Conservation (phyloP, 2,888 invertebrate species). For the Tenthredo notha region DNA sequence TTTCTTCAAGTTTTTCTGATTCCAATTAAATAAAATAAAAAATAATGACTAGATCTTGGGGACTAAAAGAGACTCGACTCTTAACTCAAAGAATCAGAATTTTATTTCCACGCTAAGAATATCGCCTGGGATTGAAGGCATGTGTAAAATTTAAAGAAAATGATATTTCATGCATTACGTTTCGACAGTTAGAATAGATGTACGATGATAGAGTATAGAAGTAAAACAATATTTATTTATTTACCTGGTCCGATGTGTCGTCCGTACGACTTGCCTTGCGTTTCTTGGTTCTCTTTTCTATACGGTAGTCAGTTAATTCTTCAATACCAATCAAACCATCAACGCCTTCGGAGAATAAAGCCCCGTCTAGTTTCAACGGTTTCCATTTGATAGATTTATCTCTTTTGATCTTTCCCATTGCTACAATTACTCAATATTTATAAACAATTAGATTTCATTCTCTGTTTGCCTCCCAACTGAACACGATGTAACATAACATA, state of each 20-base stretch:
- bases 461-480: not conserved
- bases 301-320: slow-evolving; percentile 86
- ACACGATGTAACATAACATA: not conserved
- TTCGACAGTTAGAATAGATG: not conserved
- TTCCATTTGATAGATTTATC: slow-evolving; percentile 82
- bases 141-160: not conserved
- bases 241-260: slow-evolving; percentile 54
- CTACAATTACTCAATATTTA: not conserved
- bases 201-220: not conserved
- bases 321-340: slow-evolving; percentile 89
- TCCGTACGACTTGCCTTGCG: slow-evolving; percentile 55
- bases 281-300: slow-evolving; percentile 71
- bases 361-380: slow-evolving; percentile 83
- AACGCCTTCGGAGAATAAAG: slow-evolving; percentile 79
- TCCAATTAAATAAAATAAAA: not conserved
- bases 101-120: not conserved
- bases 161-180: not conserved
- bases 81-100: not conserved
- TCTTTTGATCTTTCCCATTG: slow-evolving; percentile 75
- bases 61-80: not conserved
- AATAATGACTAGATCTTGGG: not conserved
- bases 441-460: not conserved
- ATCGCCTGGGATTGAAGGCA: not conserved
- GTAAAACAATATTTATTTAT: slow-evolving; percentile 35
- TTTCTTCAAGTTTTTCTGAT: slow-evolving; percentile 59